Conservation (phyloP, 92 coral and sea anemone species). For the Porites cylindrica region DNA sequence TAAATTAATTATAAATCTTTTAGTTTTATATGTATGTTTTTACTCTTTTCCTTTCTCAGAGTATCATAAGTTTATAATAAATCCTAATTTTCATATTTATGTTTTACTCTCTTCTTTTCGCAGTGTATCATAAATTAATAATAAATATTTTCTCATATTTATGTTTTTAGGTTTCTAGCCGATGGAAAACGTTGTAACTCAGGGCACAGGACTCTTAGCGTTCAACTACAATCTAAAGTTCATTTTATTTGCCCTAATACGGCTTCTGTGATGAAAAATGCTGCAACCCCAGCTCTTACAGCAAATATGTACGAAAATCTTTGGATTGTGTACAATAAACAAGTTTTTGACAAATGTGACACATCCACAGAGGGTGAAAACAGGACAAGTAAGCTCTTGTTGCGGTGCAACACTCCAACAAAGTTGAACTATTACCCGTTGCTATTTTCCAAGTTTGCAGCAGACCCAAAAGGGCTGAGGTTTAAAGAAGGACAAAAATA, state of each 20-base stretch:
- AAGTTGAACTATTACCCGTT: constrained; percentile 10
- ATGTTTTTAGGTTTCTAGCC: constrained; percentile 37
- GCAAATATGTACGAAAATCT: constrained; percentile 55
- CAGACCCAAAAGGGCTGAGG: neutral
- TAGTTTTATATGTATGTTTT: no score
- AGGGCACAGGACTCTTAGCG: constrained; percentile 43
- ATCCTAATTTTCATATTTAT: no score
- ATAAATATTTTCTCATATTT: no score
- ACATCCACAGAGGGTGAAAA: constrained; percentile 29
- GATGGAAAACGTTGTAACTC: constrained; percentile 20
- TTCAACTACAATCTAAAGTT: constrained; percentile 24
- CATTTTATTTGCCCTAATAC: constrained; percentile 61
- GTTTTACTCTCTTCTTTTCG: no score
- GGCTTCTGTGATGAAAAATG: constrained; percentile 5
- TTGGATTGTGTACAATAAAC: constrained; percentile 39
- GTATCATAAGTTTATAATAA: no score
- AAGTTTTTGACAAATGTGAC: constrained; percentile 57
- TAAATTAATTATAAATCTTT: no score
- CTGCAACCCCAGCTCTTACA: neutral
- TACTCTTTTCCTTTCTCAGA: no score
- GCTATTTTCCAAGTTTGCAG: constrained; percentile 10
- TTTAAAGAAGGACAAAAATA: constrained; percentile 32
- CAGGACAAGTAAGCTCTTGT: neutral
- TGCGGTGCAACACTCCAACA: constrained; percentile 37
- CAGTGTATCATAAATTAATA: no score